phyloP scores from a whole-genome alignment of 2,888 invertebrate species.

The Petrolisthes manimaculis region DNA sequence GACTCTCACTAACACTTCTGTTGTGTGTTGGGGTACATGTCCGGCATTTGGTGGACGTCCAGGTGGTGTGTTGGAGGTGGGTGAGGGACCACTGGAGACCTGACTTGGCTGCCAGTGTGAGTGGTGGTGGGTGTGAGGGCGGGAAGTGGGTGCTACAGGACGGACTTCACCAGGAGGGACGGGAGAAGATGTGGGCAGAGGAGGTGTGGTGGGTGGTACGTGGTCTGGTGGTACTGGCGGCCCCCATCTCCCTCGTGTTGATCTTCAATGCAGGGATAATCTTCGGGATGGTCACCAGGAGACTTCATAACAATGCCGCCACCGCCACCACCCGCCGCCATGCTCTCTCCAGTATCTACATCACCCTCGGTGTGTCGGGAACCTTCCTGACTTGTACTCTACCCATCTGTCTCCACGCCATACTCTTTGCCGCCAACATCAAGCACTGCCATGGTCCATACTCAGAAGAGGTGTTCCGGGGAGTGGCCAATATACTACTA shows the following conservation, averaged over 20 bases:
- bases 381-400: conserved; percentile 27
- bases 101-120: not conserved
- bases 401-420: conserved; percentile 13
- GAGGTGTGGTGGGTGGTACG: conserved; percentile 15
- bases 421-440: conserved; percentile 31
- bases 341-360: conserved; percentile 48
- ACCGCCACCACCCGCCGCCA: conserved; percentile 29
- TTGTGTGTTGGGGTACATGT: conserved; percentile 19
- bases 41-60: conserved; percentile 29
- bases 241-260: conserved; percentile 32
- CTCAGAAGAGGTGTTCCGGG: conserved; percentile 43
- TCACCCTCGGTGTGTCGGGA: conserved; percentile 30
- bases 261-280: conserved; percentile 34
- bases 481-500: conserved; percentile 37
- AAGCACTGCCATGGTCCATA: conserved; percentile 31
- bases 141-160: conserved; percentile 41
- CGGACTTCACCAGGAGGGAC: conserved; percentile 1
- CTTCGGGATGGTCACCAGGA: conserved; percentile 13
- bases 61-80: not conserved
- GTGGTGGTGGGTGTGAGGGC: not conserved
- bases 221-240: conserved; percentile 20
- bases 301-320: conserved; percentile 11
- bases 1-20: conserved; percentile 5
- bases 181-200: conserved; percentile 12
- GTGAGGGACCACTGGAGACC: not conserved